Base-by-base conservation (phyloP, 2,888 invertebrate species). In the Chaitophorus viminalis region DNA sequence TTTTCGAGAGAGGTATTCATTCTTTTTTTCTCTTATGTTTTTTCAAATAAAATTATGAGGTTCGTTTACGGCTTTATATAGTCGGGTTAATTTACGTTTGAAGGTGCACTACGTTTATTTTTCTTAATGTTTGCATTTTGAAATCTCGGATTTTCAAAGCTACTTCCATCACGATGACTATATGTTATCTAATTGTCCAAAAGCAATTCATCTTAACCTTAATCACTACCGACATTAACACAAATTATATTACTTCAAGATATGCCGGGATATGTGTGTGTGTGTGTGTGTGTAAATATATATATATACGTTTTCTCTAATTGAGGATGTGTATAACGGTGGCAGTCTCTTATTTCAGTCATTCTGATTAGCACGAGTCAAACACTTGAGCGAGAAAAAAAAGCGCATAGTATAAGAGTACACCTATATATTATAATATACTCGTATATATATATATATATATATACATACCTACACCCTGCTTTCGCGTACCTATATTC, bases 201-300 rank as follows among this genome's bases (percentile, higher is more conserved):
- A 52, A 85, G 78, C 78, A 78, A 79, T 78, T 86, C 78, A 25
- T 86, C 79, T 86, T 86, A 86, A 72, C 86, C 86, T 86, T 86
- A 86, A 86, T 86, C 86, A 86, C 86, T 78, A 17, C 9, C 39
- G 77, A 79, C 86, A 86, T 86, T 86, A 86, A 79, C 78, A 54
- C 78, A 29, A 60, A 29, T 72, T 60, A 39, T 79, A 70, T 54
- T 29, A 72, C 70, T 60, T 17, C 29, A 39, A 54, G 14, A 21
- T 36, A n/a, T 52, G 21, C 29, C n/a, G 18, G 29, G 31, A 29
- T 14, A 14, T 11, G 46, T 46, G 46, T 14, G 14, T 46, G 1
- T 3, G 46, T 14, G 14, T 46, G 11, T 36, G 6, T 6, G 6
- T 6, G 6, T n/a, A n/a, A n/a, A n/a, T n/a, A n/a, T n/a, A n/a